phyloP scores from a whole-genome alignment of 2,888 invertebrate species.

The Macrosoma leucophasiata region DNA sequence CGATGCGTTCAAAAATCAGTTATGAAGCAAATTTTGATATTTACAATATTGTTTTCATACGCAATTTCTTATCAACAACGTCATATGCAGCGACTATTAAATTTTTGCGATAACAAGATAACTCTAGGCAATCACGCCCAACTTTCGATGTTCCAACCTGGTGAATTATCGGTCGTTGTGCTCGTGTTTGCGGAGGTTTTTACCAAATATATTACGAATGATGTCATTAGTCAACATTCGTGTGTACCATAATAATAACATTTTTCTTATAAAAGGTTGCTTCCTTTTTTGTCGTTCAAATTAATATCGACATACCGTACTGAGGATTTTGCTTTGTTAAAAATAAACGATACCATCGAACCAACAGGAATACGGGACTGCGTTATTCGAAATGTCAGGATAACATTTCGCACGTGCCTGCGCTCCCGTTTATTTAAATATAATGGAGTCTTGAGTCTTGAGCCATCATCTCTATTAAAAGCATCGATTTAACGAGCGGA shows the following conservation, averaged over 20 bases:
- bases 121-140: conserved; percentile 41
- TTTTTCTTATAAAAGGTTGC: too few relatives aligned
- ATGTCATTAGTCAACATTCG: too few relatives aligned
- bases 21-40: too few relatives aligned
- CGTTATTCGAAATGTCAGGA: conserved; percentile 40
- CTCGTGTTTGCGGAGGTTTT: conserved; percentile 51
- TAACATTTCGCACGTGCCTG: conserved; percentile 46
- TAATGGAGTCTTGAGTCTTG: conserved; percentile 44
- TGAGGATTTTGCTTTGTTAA: too few relatives aligned
- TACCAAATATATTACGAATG: too few relatives aligned
- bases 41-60: conserved; percentile 31
- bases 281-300: too few relatives aligned
- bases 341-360: too few relatives aligned
- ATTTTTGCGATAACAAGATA: conserved; percentile 41
- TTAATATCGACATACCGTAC: too few relatives aligned
- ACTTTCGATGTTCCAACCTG: conserved; percentile 37
- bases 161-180: conserved; percentile 62
- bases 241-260: too few relatives aligned
- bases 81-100: conserved; percentile 36
- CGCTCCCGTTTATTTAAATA: conserved; percentile 47
- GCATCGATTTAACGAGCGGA: conserved; percentile 64
- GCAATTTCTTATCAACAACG: conserved; percentile 36
- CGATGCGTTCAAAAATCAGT: too few relatives aligned
- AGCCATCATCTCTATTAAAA: conserved; percentile 65
- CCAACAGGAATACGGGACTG: too few relatives aligned